These are phyloP conservation scores for Cyclura pinguis DNA, from an alignment of 2,797 vertebrate genomes.

Conservation along the genomic window DNA sequence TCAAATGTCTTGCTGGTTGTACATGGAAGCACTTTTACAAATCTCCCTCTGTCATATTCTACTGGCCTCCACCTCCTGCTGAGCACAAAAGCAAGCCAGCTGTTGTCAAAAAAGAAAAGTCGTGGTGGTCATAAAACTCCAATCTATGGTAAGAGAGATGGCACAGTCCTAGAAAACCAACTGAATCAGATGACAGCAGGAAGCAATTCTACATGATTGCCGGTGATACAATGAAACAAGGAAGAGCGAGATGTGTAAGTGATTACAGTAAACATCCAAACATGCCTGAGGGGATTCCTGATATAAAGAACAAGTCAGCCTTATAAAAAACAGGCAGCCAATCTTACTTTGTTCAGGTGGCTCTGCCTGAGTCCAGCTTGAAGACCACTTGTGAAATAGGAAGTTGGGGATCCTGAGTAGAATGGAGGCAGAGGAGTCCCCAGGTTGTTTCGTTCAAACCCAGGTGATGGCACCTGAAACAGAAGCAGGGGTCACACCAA, in stretches of 20 bases:
- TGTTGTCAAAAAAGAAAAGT: background rate
- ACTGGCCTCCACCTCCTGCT: background rate
- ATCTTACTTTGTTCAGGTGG: conserved; percentile 88
- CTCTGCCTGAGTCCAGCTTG: conserved; percentile 79
- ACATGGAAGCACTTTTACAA: background rate
- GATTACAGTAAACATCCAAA: background rate
- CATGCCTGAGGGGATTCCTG: background rate
- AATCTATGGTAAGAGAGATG: background rate
- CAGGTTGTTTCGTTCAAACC: conserved; percentile 76
- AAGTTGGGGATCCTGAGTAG: conserved; percentile 80
- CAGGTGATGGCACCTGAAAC: conserved; percentile 67
- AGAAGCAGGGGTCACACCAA: background rate
- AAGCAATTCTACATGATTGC: background rate
- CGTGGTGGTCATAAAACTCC: background rate
- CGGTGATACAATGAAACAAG: background rate
- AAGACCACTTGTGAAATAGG: conserved; percentile 85
- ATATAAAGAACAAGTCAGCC: background rate
- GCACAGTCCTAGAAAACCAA: background rate
- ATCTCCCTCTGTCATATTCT: background rate
- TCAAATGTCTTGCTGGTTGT: background rate
- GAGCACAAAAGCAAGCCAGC: background rate
- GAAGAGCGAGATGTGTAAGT: background rate
- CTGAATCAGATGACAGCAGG: background rate
- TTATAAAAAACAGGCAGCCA: too few species aligned
- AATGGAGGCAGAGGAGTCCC: conserved; percentile 76